Evolutionary conservation across 2,888 invertebrate species (phyloP), one percentile per base, ranked within the genome.

Genomic region (Actias luna): DNA sequence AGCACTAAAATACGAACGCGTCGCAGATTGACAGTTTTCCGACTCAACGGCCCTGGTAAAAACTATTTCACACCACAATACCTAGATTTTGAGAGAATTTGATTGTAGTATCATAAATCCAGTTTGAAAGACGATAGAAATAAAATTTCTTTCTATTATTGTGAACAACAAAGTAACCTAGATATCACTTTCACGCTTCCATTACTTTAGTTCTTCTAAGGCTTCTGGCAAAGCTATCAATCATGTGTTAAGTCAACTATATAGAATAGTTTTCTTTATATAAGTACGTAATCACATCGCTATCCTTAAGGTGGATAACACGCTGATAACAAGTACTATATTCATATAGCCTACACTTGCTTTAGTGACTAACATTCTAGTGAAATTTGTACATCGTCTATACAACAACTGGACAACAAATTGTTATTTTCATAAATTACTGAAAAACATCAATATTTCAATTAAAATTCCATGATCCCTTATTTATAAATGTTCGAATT

Each of bases 11-110:
- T 55, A 55, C 59, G 59, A 52, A 59, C 50, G 52, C 59, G 52
- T 59, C 55, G 59, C 31, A 58, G 63, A 63, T 63, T 55, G 59
- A 60, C 39, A 55, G 59, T 62, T 61, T 60, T 63, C 63, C 52
- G 52, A 29, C 42, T 55, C 52, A 59, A 36, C 52, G 35, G 59
- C 59, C 50, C 35, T 55, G 36, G 31, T 55, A 59, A 60, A 63
- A 59, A 59, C 59, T 31, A 62, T 63, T 63, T 63, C 55, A 52
- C 63, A 59, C 55, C 60, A 63, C 59, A 52, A 52, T 63, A 59
- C 59, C 25, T 59, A 59, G 55, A 55, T 29, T 29, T 55, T 29
- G 55, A 55, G 5, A 10, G 29, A 29, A 55, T 55, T 55, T 55
- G 55, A 55, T 55, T 55, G 55, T 55, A 29, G 55, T 29, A 55